Conservation (phyloP, 2,888 invertebrate genomes). For the Patella ulyssiponensis region DNA sequence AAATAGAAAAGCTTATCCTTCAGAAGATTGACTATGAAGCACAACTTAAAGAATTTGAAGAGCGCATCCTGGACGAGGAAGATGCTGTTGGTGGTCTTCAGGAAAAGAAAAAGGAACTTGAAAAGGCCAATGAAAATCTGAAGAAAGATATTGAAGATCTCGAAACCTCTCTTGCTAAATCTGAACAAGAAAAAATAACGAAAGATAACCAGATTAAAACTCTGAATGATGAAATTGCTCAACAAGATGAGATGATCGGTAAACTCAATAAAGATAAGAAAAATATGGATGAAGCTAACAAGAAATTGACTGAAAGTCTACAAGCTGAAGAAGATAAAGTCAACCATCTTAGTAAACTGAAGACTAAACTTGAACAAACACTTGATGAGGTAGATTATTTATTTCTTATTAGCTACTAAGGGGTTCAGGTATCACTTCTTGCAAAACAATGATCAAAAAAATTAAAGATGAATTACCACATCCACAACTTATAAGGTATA, state of each 20-base stretch:
- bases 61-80: constrained; percentile 96
- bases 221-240: constrained; percentile 93
- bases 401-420: no score
- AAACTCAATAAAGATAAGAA: constrained; percentile 99
- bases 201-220: constrained; percentile 93
- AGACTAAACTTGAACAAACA: constrained; percentile 97
- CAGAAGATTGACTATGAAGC: constrained; percentile 97
- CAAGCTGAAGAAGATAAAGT: constrained; percentile 96
- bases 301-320: constrained; percentile 70
- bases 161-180: constrained; percentile 82
- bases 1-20: constrained; percentile 90
- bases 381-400: constrained; percentile 81
- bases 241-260: constrained; percentile 97
- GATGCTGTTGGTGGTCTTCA: constrained; percentile 95
- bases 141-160: constrained; percentile 99
- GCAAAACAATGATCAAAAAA: no score
- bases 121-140: constrained; percentile 92
- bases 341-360: constrained; percentile 99
- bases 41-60: constrained; percentile 95
- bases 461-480: neutral
- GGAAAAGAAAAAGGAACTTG: constrained; percentile 97
- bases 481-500: neutral
- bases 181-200: constrained; percentile 95
- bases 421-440: no score
- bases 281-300: constrained; percentile 84